Evolutionary conservation across 1,140 invertebrate species (phyloP).

Genomic region (Drosophila persimilis): DNA sequence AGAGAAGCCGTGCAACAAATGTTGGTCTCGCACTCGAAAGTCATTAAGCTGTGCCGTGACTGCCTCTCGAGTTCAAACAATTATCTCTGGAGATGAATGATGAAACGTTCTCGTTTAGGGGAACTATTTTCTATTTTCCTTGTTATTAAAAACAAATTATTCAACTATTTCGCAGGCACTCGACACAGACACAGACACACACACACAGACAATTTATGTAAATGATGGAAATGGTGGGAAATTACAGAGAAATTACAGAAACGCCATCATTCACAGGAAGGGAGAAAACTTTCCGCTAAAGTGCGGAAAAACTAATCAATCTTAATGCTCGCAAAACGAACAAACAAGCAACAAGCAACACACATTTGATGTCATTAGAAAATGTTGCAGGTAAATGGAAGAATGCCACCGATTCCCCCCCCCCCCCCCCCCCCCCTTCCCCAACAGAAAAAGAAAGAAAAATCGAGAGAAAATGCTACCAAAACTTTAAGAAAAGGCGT

Average conservation of each 20-base stretch:
- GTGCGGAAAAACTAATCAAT: constrained; percentile 73
- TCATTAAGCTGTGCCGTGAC: constrained; percentile 33
- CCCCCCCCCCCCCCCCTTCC: background rate
- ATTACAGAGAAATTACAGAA: constrained; percentile 25
- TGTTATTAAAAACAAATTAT: constrained; percentile 76
- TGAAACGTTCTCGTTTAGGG: constrained; percentile 55
- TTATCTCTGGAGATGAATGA: constrained; percentile 41
- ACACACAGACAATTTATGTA: constrained; percentile 55
- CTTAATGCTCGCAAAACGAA: constrained; percentile 64
- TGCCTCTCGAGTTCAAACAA: constrained; percentile 41
- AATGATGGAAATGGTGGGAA: constrained; percentile 39
- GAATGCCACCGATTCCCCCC: constrained; percentile 59
- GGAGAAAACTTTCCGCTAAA: constrained; percentile 63
- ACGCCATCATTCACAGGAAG: constrained; percentile 47
- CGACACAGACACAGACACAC: constrained; percentile 29
- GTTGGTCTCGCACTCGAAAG: constrained; percentile 49
- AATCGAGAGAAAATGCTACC: constrained; percentile 42
- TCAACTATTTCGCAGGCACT: constrained; percentile 28
- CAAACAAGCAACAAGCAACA: constrained; percentile 34
- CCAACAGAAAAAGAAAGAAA: constrained; percentile 52
- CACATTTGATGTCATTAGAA: constrained; percentile 72
- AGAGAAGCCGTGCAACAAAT: constrained; percentile 31
- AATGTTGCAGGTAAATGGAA: constrained; percentile 74
- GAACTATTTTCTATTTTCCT: constrained; percentile 47
- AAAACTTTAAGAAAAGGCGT: constrained; percentile 61